Percentiles rank a stretch among this genome's conserved stretches.
These are phyloP conservation scores for Actenoides hombroni DNA, from an alignment of 2,113 vertebrate species.

Conservation along the genomic window DNA sequence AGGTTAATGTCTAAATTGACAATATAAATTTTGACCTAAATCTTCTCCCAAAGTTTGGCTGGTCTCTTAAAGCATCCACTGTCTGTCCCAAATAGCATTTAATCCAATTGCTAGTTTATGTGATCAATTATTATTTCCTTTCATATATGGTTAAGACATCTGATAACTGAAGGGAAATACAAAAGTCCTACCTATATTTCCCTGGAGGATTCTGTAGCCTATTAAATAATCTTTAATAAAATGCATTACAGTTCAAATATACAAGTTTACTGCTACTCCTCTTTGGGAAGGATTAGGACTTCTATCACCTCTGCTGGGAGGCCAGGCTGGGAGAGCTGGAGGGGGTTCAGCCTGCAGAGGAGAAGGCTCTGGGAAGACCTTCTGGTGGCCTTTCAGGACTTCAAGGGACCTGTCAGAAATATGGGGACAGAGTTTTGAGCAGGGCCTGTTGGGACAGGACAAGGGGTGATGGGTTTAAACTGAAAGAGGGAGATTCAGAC, in stretches of 20 bases:
- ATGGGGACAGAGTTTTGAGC: no score
- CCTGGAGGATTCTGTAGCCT: background rate
- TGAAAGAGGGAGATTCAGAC: no score
- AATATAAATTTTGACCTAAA: background rate
- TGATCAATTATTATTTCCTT: background rate
- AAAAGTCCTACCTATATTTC: background rate
- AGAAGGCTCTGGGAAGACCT: no score
- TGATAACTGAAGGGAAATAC: background rate
- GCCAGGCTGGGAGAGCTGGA: no score
- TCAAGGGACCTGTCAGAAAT: no score
- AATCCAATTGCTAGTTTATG: background rate
- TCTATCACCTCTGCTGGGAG: no score
- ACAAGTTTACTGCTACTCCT: background rate
- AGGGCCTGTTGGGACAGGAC: no score
- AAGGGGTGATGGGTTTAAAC: no score
- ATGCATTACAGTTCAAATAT: background rate
- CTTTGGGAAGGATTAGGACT: background rate
- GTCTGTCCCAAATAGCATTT: background rate
- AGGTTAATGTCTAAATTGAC: background rate
- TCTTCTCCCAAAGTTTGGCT: background rate
- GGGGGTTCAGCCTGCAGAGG: no score
- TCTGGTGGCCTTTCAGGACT: no score
- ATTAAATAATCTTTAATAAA: background rate
- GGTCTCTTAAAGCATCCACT: background rate
- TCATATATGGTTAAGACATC: background rate